These are phyloP conservation scores for Lapara coniferarum DNA, from an alignment of 2,888 invertebrate genomes.

Conservation along the genomic window DNA sequence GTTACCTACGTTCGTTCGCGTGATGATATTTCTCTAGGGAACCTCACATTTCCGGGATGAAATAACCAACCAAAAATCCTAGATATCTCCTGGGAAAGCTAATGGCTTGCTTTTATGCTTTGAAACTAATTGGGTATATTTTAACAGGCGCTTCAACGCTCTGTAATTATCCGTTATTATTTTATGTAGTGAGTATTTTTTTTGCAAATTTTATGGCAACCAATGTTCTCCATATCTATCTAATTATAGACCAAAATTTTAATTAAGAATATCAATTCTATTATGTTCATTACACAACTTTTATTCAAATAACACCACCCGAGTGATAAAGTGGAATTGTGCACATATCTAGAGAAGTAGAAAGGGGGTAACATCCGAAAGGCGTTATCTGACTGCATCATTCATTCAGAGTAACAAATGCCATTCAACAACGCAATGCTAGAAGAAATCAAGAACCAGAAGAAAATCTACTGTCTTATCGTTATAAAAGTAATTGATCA, in stretches of 20 bases:
- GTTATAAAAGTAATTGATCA: too few species aligned
- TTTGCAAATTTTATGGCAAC: too few species aligned
- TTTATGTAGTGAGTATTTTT: too few species aligned
- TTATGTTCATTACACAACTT: background rate
- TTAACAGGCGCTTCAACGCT: too few species aligned
- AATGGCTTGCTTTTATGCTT: background rate
- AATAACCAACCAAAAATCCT: background rate
- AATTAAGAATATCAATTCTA: too few species aligned
- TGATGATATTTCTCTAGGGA: conserved; percentile 1
- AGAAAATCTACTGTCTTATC: too few species aligned
- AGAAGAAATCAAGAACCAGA: background rate
- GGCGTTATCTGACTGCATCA: conserved; percentile 7
- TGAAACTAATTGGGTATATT: background rate
- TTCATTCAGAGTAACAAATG: conserved; percentile 13
- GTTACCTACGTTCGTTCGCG: background rate
- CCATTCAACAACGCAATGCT: background rate
- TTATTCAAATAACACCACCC: background rate
- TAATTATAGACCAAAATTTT: too few species aligned
- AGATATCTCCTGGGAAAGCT: background rate
- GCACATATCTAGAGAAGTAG: conserved; percentile 15
- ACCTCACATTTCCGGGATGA: background rate
- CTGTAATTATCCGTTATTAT: too few species aligned
- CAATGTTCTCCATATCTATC: too few species aligned
- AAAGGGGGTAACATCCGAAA: conserved; percentile 7
- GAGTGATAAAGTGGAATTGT: background rate